phyloP scores from a whole-genome alignment of 92 coral and sea anemone species.

The Parazoanthus swiftii region DNA sequence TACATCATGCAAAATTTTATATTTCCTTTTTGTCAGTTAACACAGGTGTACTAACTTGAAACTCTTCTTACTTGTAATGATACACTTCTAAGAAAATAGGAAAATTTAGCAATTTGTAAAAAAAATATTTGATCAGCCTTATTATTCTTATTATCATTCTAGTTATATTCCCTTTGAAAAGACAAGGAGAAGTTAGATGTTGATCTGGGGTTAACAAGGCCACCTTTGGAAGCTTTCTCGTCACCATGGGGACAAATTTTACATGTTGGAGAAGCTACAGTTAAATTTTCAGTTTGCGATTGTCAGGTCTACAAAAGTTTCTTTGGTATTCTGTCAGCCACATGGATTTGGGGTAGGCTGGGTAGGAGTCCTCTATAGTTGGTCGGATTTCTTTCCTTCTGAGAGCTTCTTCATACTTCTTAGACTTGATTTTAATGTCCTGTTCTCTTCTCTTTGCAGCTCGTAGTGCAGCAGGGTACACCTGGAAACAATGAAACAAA shows the following conservation, averaged over 20 bases:
- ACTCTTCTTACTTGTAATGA: too few species aligned
- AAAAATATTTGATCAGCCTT: too few species aligned
- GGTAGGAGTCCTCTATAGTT: constrained; percentile 53
- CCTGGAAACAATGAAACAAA: constrained; percentile 47
- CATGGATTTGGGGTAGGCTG: constrained; percentile 69
- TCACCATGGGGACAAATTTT: neutral
- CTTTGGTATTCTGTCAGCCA: constrained; percentile 97
- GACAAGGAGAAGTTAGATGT: too few species aligned
- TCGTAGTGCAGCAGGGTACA: constrained; percentile 94
- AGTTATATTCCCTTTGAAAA: too few species aligned
- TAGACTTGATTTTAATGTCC: constrained; percentile 69
- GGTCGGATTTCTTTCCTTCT: constrained; percentile 61
- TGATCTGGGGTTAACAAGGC: too few species aligned
- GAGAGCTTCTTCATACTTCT: constrained; percentile 74
- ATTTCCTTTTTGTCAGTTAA: too few species aligned
- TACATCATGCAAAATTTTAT: too few species aligned
- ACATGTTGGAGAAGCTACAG: neutral
- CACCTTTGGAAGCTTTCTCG: neutral
- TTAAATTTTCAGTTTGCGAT: constrained; percentile 47
- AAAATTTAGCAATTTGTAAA: too few species aligned
- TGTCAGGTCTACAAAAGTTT: constrained; percentile 84
- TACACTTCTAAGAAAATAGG: too few species aligned
- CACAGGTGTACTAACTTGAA: too few species aligned
- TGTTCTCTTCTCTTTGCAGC: constrained; percentile 93
- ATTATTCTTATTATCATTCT: too few species aligned